A percentile compares a stretch with the other conserved stretches of the same genome.
These are phyloP conservation scores for human DNA, from an alignment of 2,113 vertebrate genomes.

Conservation along the genomic window DNA sequence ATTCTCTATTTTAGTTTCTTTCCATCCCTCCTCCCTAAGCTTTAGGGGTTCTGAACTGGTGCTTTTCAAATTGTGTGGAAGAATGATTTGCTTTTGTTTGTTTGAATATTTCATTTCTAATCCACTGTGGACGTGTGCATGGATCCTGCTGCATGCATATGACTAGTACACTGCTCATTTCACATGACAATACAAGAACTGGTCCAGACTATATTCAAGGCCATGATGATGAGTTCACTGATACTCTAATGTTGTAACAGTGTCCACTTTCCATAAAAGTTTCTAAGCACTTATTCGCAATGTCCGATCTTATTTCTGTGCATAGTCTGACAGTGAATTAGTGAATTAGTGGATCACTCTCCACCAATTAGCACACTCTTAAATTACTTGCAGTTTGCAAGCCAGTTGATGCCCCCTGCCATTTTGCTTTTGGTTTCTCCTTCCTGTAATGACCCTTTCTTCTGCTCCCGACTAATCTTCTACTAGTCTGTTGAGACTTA, in stretches of 20 bases:
- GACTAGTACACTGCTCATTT: background rate
- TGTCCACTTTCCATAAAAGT: background rate
- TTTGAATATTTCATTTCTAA: background rate
- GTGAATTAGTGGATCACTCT: background rate
- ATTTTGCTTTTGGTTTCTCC: background rate
- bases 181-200: background rate
- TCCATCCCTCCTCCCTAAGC: background rate
- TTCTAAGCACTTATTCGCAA: background rate
- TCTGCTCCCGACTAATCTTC: background rate
- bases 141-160: background rate
- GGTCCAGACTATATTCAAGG: background rate
- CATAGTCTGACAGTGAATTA: background rate
- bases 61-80: background rate
- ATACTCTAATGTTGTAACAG: background rate
- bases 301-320: background rate
- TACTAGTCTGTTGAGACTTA: background rate
- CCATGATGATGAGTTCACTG: background rate
- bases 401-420: background rate
- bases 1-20: background rate
- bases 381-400: background rate
- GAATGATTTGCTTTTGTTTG: background rate
- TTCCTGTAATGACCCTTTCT: background rate
- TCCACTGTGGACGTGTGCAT: background rate
- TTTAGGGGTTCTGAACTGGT: background rate
- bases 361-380: background rate